Conservation (phyloP, 2,113 vertebrate species). For the Microtus ochrogaster region DNA sequence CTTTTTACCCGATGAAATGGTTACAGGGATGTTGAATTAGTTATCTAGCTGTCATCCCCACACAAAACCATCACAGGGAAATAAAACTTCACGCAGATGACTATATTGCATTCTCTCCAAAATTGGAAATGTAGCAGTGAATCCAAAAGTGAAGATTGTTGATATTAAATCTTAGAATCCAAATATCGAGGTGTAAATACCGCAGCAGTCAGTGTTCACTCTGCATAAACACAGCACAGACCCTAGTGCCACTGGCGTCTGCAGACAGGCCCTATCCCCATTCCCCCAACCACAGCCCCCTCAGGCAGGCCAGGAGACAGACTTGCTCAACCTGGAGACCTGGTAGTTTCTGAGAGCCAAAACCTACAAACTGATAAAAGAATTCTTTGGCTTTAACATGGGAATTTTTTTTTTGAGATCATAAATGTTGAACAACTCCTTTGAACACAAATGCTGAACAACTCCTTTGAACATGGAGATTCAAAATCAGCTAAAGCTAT, state of each 20-base stretch:
- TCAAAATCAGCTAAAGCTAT: conserved; percentile 39
- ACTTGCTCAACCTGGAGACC: neutral
- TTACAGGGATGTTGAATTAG: conserved; percentile 49
- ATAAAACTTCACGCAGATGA: conserved; percentile 64
- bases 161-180: conserved; percentile 78
- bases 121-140: conserved; percentile 69
- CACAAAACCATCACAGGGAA: conserved; percentile 50
- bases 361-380: neutral
- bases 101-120: conserved; percentile 63
- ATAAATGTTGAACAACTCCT: conserved; percentile 2
- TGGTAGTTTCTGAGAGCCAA: conserved; percentile 8
- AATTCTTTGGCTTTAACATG: neutral
- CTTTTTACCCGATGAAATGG: conserved; percentile 53
- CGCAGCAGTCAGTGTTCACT: conserved; percentile 45
- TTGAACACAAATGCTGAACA: neutral
- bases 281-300: neutral
- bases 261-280: neutral
- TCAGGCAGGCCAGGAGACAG: neutral
- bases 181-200: conserved; percentile 73
- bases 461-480: conserved; percentile 4
- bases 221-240: conserved; percentile 7
- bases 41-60: conserved; percentile 50
- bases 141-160: conserved; percentile 68
- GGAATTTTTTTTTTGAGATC: conserved; percentile 18
- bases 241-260: neutral